phyloP scores from a whole-genome alignment of 2,888 invertebrate genomes.

The Drosophila atroscutellata region DNA sequence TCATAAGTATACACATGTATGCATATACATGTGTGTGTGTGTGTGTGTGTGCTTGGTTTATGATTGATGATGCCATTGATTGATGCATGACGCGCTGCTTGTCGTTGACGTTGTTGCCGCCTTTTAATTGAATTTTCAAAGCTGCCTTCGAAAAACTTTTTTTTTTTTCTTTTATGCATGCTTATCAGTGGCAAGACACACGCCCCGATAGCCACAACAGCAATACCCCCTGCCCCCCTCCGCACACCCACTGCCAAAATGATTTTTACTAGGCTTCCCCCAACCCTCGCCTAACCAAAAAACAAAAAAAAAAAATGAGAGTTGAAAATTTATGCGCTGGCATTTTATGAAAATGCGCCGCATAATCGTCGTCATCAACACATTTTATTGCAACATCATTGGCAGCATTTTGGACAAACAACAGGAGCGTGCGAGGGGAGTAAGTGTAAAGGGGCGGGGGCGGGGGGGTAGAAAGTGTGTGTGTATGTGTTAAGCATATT shows the following conservation, averaged over 20 bases:
- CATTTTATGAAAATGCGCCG: slow-evolving; percentile 59
- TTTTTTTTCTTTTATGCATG: slow-evolving; percentile 53
- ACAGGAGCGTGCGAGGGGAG: not conserved
- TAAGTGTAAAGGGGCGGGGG: not conserved
- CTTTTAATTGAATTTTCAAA: slow-evolving; percentile 78
- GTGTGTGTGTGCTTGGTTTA: slow-evolving; percentile 52
- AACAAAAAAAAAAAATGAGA: slow-evolving; percentile 15
- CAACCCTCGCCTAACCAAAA: not conserved
- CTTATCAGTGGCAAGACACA: slow-evolving; percentile 66
- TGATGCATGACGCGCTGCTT: slow-evolving; percentile 74
- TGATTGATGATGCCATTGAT: slow-evolving; percentile 78
- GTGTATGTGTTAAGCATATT: slow-evolving; percentile 42
- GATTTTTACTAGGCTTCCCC: slow-evolving; percentile 1
- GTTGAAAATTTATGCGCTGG: slow-evolving; percentile 63
- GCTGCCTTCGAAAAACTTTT: slow-evolving; percentile 53
- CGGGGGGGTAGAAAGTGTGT: not conserved
- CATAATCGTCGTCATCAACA: slow-evolving; percentile 71
- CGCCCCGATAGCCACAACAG: slow-evolving; percentile 15
- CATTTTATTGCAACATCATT: slow-evolving; percentile 79
- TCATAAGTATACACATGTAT: slow-evolving; percentile 6
- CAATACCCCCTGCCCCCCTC: not conserved
- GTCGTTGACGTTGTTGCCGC: slow-evolving; percentile 54
- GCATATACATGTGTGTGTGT: not conserved
- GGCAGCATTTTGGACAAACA: slow-evolving; percentile 32
- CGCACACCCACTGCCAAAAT: not conserved